phyloP scores from a whole-genome alignment of 2,888 invertebrate species.

The Drosophila yooni region DNA sequence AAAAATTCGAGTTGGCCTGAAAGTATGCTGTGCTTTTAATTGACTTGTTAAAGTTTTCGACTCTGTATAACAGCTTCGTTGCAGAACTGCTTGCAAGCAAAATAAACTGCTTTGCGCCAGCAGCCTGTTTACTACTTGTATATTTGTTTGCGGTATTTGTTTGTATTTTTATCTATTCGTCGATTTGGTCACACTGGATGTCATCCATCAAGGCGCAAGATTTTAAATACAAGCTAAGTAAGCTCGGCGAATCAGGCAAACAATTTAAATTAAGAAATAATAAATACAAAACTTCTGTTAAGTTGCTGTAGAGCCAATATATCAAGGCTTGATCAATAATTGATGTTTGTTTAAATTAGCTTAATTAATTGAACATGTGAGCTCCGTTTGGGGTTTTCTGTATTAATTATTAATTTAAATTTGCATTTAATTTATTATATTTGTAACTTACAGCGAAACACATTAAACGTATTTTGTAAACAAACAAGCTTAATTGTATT shows the following conservation, averaged over 20 bases:
- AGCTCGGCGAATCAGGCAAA: too few relatives aligned
- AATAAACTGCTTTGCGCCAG: background rate
- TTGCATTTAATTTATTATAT: conserved; percentile 66
- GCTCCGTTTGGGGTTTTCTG: background rate
- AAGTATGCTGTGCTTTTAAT: background rate
- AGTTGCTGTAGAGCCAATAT: background rate
- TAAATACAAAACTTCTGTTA: background rate
- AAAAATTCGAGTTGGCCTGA: background rate
- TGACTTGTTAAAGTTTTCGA: rapidly evolving
- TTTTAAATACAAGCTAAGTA: background rate
- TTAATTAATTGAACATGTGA: background rate
- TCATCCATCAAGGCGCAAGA: background rate
- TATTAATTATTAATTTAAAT: conserved; percentile 30
- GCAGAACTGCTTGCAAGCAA: background rate
- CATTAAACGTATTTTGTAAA: conserved; percentile 71
- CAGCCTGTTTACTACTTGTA: background rate
- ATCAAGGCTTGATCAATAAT: background rate
- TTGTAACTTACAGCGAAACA: conserved; percentile 61
- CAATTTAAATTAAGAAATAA: background rate
- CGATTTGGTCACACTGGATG: background rate
- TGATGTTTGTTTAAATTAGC: background rate
- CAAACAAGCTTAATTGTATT: conserved; percentile 71
- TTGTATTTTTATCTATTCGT: background rate
- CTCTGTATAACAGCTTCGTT: background rate
- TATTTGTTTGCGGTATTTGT: background rate